These are phyloP conservation scores for Samia ricini DNA, from an alignment of 1,140 invertebrate species.

Conservation along the genomic window DNA sequence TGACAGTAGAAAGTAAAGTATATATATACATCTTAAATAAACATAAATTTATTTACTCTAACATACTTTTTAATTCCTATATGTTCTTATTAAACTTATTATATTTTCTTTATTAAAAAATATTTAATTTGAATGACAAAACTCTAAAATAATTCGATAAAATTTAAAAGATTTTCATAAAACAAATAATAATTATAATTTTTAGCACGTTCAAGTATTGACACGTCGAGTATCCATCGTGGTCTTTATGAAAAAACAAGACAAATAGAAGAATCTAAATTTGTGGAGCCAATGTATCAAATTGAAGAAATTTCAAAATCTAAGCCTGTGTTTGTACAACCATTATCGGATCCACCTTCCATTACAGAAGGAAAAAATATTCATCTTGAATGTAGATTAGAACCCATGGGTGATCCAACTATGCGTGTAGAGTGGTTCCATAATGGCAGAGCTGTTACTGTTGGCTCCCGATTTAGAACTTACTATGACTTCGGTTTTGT, in stretches of 20 bases:
- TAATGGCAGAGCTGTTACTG: constrained; percentile 91
- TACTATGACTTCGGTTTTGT: constrained; percentile 97
- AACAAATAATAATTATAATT: constrained; percentile 24
- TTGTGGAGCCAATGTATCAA: constrained; percentile 91
- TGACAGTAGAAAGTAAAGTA: constrained; percentile 93
- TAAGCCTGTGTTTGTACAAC: constrained; percentile 93
- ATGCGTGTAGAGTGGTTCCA: constrained; percentile 98
- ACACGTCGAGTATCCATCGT: constrained; percentile 92
- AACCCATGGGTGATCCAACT: constrained; percentile 96
- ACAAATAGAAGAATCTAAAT: constrained; percentile 90
- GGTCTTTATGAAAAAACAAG: constrained; percentile 92
- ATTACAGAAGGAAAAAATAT: constrained; percentile 94
- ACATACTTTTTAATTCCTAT: too few relatives aligned
- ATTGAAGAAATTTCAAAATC: constrained; percentile 96
- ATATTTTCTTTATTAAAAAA: neutral
- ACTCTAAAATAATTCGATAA: constrained; percentile 4
- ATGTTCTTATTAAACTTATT: too few relatives aligned
- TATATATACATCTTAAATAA: neutral
- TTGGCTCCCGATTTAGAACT: constrained; percentile 94
- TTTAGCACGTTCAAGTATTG: constrained; percentile 89
- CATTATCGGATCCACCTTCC: constrained; percentile 88
- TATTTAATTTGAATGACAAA: neutral
- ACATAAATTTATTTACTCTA: neutral
- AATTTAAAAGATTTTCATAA: constrained; percentile 1
- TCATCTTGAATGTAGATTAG: constrained; percentile 92